Conservation (phyloP, 1,140 invertebrate species). For the Calosoma granatense region DNA sequence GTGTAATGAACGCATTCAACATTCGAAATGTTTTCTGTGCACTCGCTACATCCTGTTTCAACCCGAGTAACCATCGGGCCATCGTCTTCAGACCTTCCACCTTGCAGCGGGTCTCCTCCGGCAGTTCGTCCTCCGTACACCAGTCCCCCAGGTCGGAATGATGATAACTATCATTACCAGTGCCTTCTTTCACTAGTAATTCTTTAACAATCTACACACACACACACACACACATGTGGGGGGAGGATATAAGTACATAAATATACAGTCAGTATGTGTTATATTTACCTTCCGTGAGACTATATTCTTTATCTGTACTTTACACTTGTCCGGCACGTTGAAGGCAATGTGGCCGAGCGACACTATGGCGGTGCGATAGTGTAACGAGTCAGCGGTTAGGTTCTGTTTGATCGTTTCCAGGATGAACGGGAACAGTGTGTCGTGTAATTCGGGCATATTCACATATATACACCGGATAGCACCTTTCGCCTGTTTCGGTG, state of each 20-base stretch:
- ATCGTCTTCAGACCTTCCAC: slow-evolving; percentile 92
- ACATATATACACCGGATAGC: slow-evolving; percentile 85
- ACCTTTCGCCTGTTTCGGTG: slow-evolving; percentile 92
- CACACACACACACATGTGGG: too few relatives aligned
- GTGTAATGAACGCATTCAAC: slow-evolving; percentile 79
- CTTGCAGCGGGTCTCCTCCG: slow-evolving; percentile 86
- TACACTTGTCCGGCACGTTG: slow-evolving; percentile 81
- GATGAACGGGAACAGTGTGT: slow-evolving; percentile 75
- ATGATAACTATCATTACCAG: slow-evolving; percentile 35
- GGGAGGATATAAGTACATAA: slow-evolving; percentile 3
- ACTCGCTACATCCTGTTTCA: slow-evolving; percentile 79
- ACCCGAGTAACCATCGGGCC: slow-evolving; percentile 87
- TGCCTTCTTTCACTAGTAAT: slow-evolving; percentile 74
- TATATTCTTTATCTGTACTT: slow-evolving; percentile 84
- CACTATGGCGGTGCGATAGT: slow-evolving; percentile 89
- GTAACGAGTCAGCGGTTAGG: slow-evolving; percentile 64
- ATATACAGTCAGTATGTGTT: too few relatives aligned
- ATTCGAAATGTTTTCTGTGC: slow-evolving; percentile 91
- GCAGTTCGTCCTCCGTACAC: slow-evolving; percentile 79
- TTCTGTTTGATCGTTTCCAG: slow-evolving; percentile 70
- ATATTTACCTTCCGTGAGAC: slow-evolving; percentile 78
- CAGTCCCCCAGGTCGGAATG: slow-evolving; percentile 50
- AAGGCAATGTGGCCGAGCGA: slow-evolving; percentile 89
- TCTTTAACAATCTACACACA: slow-evolving; percentile 83
- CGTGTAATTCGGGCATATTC: slow-evolving; percentile 71